phyloP scores from a whole-genome alignment of 1,140 invertebrate genomes.

The Zaprionus tsacasi region DNA sequence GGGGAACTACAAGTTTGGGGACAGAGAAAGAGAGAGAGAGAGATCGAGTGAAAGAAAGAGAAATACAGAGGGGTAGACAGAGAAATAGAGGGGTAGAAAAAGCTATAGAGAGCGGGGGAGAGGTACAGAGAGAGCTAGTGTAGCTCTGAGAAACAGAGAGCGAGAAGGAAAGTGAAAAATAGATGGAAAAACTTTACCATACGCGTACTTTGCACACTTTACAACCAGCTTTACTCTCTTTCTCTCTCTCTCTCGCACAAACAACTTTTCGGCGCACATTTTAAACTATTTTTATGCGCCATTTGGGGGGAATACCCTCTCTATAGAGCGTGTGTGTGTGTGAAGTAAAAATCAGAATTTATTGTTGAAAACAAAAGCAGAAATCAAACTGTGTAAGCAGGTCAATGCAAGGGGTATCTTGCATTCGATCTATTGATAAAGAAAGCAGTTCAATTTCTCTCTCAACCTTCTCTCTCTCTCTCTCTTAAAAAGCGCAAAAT shows the following conservation, averaged over 20 bases:
- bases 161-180: slow-evolving; percentile 4
- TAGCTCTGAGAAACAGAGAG: not conserved
- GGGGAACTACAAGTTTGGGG: slow-evolving; percentile 5
- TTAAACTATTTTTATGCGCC: slow-evolving; percentile 31
- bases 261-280: slow-evolving; percentile 21
- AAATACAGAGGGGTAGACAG: not conserved
- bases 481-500: not conserved
- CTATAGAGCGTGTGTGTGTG: not conserved
- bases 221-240: slow-evolving; percentile 15
- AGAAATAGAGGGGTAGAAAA: not conserved
- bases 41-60: not conserved
- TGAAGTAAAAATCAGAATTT: not conserved
- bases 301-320: slow-evolving; percentile 8
- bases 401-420: not conserved
- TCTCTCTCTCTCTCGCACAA: not conserved
- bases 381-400: not conserved
- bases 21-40: not conserved
- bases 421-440: not conserved
- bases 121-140: not conserved
- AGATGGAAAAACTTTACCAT: slow-evolving; percentile 16
- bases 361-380: slow-evolving; percentile 5
- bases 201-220: slow-evolving; percentile 30
- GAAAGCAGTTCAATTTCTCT: not conserved
- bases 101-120: not conserved
- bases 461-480: not conserved